Evolutionary conservation across 2,797 vertebrate species (phyloP).

Genomic region (Typhlichthys subterraneus): DNA sequence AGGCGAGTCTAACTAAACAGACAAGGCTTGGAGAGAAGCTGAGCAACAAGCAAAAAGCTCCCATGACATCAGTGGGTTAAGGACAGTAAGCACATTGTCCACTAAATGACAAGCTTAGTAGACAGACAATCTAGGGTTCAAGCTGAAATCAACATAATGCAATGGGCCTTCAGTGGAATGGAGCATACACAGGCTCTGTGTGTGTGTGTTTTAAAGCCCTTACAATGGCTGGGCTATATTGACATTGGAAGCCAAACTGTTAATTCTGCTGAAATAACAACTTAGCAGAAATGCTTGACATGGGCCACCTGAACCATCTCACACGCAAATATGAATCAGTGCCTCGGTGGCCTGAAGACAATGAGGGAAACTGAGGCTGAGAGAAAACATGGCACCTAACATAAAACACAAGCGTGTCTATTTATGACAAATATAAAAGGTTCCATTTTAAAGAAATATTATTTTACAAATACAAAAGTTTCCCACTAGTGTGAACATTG

Average conservation of each 20-base stretch:
- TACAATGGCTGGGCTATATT: neutral
- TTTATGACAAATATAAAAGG: too few species aligned
- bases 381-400: too few species aligned
- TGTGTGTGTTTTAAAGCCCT: conserved; percentile 8
- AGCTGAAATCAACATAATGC: conserved; percentile 22
- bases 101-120: conserved; percentile 35
- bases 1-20: conserved; percentile 55
- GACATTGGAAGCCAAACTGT: neutral
- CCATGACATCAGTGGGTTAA: conserved; percentile 48
- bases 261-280: neutral
- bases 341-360: neutral
- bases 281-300: too few species aligned
- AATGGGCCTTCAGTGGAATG: conserved; percentile 18
- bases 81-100: conserved; percentile 54
- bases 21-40: conserved; percentile 41
- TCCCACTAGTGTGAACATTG: too few species aligned
- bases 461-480: too few species aligned
- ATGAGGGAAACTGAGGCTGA: neutral
- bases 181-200: conserved; percentile 22
- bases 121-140: conserved; percentile 35
- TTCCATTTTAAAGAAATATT: too few species aligned
- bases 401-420: too few species aligned
- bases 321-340: too few species aligned
- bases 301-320: too few species aligned
- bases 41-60: conserved; percentile 43